A percentile compares a stretch with the other conserved stretches of the same genome.
These are phyloP conservation scores for Propithecus coquereli DNA, from an alignment of 2,113 vertebrate species.

Conservation along the genomic window DNA sequence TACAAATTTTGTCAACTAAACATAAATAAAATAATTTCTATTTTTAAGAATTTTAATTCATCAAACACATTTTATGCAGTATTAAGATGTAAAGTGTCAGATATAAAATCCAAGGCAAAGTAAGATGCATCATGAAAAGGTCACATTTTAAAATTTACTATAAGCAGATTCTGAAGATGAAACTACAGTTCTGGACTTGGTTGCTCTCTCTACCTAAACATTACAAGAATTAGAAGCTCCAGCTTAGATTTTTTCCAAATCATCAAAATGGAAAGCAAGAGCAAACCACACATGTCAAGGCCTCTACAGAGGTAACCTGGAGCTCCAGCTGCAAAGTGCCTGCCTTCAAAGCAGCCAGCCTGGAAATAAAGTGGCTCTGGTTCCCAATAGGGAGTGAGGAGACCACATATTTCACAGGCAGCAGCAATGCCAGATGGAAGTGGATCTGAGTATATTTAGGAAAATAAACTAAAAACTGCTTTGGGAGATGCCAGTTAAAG, in stretches of 20 bases:
- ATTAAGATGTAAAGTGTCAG: neutral
- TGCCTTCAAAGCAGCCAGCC: neutral
- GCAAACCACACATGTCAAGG: neutral
- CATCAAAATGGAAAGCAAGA: neutral
- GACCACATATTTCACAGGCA: neutral
- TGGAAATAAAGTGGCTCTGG: neutral
- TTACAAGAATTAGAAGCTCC: neutral
- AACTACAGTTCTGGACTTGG: neutral
- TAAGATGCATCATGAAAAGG: neutral
- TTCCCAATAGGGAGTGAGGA: neutral
- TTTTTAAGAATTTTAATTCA: neutral
- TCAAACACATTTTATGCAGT: neutral
- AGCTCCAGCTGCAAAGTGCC: neutral
- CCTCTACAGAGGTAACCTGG: neutral
- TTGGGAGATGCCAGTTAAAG: neutral
- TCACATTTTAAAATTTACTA: slow-evolving; percentile 7
- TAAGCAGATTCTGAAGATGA: neutral
- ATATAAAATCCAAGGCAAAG: neutral
- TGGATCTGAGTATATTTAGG: neutral
- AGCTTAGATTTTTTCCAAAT: neutral
- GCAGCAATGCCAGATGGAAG: neutral
- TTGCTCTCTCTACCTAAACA: neutral
- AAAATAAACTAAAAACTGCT: neutral
- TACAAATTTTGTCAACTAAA: neutral
- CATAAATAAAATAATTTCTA: neutral